Base-by-base conservation (phyloP, 2,888 invertebrate genomes). In the Drosophila neonasuta region DNA sequence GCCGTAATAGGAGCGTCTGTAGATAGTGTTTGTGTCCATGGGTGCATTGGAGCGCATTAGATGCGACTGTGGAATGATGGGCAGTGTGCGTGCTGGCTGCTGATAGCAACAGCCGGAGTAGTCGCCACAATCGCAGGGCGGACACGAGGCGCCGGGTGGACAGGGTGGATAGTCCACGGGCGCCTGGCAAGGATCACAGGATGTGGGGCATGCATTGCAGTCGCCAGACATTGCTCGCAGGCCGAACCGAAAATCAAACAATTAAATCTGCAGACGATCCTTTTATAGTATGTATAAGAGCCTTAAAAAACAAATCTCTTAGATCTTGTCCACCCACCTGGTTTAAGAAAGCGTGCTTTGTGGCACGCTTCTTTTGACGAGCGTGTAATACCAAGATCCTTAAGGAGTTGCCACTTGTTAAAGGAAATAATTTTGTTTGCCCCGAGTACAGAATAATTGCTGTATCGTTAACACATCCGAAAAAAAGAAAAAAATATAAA, bases 1-100 rank as follows among this genome's bases (percentile, higher is more conserved):
- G 3, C 93, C 93, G 17, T 93, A 89, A 79, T 93, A 95, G 0
- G 94, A 94, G 75, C 94, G 91, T 64, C 93, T 93, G 88, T 95
- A 94, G 0, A 94, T 93, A 4, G 95, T 95, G 71, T 93, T 92
- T 0, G 88, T 90, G 65, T 94, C 94, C 80, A 94, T 92, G 0
- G 92, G 93, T 0, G 92, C 92, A 0, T 91, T 90, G 0, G 94
- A 94, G 50, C 92, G 92, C 85, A 92, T 88, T 83, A 94, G 94
- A 48, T 78, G 75, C 2, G 76, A 70, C 17, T 78, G 63, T 0
- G 91, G 91, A 9, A 78, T 75, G 48, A 87, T 90, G 48, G 89
- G 90, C 15, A 77, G 51, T 0, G 83, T 78, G 6, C 90, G 83
- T 2, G 88, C 55, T 1, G 91, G 91, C 75, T 91, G 91, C 63